Base-by-base conservation (phyloP, 92 coral and sea anemone species). In the Nematostella vectensis region DNA sequence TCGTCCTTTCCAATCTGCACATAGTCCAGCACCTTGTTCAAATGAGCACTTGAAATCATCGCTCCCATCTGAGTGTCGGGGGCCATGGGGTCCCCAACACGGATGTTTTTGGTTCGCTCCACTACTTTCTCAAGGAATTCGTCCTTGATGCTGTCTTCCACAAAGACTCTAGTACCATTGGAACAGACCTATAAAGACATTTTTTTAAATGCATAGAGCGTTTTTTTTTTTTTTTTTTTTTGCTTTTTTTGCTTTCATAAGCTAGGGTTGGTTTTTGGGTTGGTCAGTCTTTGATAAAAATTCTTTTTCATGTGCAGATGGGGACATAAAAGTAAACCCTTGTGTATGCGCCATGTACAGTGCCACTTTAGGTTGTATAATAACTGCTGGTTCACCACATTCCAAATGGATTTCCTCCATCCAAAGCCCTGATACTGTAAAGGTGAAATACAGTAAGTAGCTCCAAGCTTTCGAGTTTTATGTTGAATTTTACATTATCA, bases 111-210 rank as follows among this genome's bases (percentile, higher is more conserved):
- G 3, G 88, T 78, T 53, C 98, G 83, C 29, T 78, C 75, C 33
- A 86, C 96, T 15, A 91, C 71, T 37, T 70, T 83, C 33, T 65
- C 64, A 11, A 87, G 57, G 57, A 91, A 86, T 33, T 75, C 72
- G n/a, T 71, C 82, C 56, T 80, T 77, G 50, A 91, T 76, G 60
- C 75, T 82, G 42, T 79, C 88, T 48, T 91, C 88, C 24, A 91
- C 88, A 61, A 85, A 91, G 29, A 91, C 98, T 42, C 98, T 79
- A 22, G 96, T 91, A 17, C 91, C 98, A 65, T 91, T 85, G 2
- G 98, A 86, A 44, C 98, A 85, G 23, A 87, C 94, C 98, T 91
- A 50, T 27, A 25, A 55, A 12, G 29, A n/a, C n/a, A n/a, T n/a
- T n/a, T 0, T 54, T 0, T 13, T 3, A 57, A 44, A 6, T 24